A percentile compares a stretch with the other conserved stretches of the same genome.
phyloP scores from a whole-genome alignment of 92 coral and sea anemone species.

The Palythoa grandiflora region DNA sequence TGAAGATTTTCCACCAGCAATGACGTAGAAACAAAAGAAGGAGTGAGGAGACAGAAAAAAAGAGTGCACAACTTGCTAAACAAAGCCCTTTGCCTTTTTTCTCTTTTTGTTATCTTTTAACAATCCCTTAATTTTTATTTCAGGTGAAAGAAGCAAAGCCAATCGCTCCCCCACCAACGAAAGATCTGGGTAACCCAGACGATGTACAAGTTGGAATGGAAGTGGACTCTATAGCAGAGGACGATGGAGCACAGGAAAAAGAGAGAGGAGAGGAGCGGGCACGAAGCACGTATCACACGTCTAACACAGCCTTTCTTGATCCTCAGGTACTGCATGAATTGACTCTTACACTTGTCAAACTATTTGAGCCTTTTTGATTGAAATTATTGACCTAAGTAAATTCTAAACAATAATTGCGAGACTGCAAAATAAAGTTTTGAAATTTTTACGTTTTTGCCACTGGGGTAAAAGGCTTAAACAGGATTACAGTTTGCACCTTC shows the following conservation, averaged over 20 bases:
- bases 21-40: neutral
- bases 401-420: too few relatives aligned
- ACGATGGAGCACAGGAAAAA: conserved; percentile 13
- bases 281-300: conserved; percentile 77
- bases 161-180: conserved; percentile 15
- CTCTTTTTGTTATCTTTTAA: neutral
- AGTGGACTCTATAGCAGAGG: conserved; percentile 30
- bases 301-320: conserved; percentile 59
- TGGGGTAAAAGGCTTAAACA: too few relatives aligned
- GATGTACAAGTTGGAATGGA: conserved; percentile 40
- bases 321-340: conserved; percentile 57
- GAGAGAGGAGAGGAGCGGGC: conserved; percentile 42
- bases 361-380: too few relatives aligned
- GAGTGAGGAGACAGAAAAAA: neutral
- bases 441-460: too few relatives aligned
- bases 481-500: too few relatives aligned
- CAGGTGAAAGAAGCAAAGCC: conserved; percentile 9
- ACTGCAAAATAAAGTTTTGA: too few relatives aligned
- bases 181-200: conserved; percentile 36
- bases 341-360: too few relatives aligned
- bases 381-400: too few relatives aligned
- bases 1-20: too few relatives aligned
- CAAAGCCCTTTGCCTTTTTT: neutral
- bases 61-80: neutral
- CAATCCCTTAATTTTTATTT: neutral